phyloP scores from a whole-genome alignment of 2,113 vertebrate genomes.

The rat (Rattus norvegicus) region DNA sequence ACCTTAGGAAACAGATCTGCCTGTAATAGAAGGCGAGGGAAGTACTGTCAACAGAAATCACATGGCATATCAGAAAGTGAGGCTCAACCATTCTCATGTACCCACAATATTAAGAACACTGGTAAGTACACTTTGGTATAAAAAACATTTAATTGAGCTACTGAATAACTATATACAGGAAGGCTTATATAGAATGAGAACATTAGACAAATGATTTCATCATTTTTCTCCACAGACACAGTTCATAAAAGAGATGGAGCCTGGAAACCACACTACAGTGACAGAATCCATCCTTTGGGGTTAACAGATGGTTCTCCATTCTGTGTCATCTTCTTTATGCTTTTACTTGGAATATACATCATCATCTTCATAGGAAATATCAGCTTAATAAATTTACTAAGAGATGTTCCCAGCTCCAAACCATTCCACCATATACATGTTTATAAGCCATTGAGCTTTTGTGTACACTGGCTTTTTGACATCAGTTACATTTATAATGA shows the following conservation, averaged over 20 bases:
- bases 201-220: background rate
- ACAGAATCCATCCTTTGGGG: constrained; percentile 68
- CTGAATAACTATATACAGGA: background rate
- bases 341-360: constrained; percentile 71
- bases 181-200: background rate
- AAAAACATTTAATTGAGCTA: background rate
- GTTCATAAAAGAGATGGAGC: background rate
- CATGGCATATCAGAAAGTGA: background rate
- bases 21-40: background rate
- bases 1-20: background rate
- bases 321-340: constrained; percentile 61
- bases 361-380: constrained; percentile 68
- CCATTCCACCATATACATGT: too few relatives aligned
- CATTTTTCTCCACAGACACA: background rate
- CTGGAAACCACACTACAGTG: background rate
- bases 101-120: background rate
- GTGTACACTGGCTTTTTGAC: constrained; percentile 54
- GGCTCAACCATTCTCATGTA: background rate
- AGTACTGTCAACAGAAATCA: background rate
- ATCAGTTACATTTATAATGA: constrained; percentile 63
- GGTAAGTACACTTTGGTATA: background rate
- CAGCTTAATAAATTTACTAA: constrained; percentile 29
- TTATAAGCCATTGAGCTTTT: constrained; percentile 37
- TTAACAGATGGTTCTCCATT: constrained; percentile 58
- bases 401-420: too few relatives aligned